phyloP scores from a whole-genome alignment of 1,140 invertebrate genomes.

The Arion vulgaris region DNA sequence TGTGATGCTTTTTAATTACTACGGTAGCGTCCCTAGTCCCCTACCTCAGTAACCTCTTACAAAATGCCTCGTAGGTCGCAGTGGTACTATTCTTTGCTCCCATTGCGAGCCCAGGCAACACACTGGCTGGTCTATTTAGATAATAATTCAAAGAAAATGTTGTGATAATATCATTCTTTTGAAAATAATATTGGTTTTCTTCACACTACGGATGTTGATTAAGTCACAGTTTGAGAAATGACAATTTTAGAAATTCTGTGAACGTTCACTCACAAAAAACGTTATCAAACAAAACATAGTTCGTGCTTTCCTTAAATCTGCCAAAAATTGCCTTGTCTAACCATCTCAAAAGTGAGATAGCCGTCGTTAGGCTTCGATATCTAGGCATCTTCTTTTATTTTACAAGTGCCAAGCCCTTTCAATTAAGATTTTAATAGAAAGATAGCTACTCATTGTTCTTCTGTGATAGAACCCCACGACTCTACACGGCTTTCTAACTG shows the following conservation, averaged over 20 bases:
- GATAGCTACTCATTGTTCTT: neutral
- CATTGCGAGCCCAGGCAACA: no score
- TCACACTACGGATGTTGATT: neutral
- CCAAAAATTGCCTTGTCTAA: neutral
- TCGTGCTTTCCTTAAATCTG: neutral
- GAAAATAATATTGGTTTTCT: neutral
- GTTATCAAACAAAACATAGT: neutral
- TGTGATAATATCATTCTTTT: no score
- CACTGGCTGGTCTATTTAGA: no score
- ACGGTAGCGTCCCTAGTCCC: no score
- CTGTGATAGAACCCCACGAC: neutral
- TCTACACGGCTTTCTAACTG: neutral
- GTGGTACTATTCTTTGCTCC: no score
- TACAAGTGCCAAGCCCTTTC: neutral
- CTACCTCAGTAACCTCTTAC: no score
- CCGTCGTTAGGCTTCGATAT: neutral
- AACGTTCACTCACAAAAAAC: neutral
- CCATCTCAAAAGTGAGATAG: neutral
- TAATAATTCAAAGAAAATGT: no score
- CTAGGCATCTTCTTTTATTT: slow-evolving; percentile 4
- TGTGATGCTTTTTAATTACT: no score
- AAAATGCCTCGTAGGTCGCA: no score
- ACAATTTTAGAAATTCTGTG: neutral
- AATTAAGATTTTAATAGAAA: neutral
- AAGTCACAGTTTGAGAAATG: neutral